Evolutionary conservation across 2,888 invertebrate genomes (phyloP).

Genomic region (Petrolisthes manimaculis): DNA sequence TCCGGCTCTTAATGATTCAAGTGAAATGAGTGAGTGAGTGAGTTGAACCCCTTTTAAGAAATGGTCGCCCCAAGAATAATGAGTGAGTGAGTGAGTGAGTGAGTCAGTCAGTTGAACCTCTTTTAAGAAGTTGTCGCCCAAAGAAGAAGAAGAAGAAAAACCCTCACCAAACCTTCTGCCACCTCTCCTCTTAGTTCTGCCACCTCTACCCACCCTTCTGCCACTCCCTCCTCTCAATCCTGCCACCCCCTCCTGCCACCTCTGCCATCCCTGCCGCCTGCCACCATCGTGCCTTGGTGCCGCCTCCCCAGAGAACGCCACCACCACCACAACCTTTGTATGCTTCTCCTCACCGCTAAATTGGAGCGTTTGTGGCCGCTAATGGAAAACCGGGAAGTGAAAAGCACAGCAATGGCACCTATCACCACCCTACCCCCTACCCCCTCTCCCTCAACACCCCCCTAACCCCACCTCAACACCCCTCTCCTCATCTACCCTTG

Average conservation of each 20-base stretch:
- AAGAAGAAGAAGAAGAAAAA: background rate
- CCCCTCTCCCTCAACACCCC: background rate
- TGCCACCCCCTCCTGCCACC: background rate
- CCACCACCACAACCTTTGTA: constrained; percentile 32
- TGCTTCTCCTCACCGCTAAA: constrained; percentile 45
- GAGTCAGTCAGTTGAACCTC: too few species aligned
- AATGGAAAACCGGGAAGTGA: constrained; percentile 54
- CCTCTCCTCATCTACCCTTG: too few species aligned
- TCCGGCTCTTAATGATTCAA: too few species aligned
- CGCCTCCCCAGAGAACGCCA: constrained; percentile 5
- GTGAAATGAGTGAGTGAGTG: too few species aligned
- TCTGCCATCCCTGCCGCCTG: background rate
- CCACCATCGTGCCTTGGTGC: background rate
- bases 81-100: too few species aligned
- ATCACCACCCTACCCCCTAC: background rate
- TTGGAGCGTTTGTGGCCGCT: constrained; percentile 57
- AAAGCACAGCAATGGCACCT: constrained; percentile 41
- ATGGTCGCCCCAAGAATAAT: too few species aligned
- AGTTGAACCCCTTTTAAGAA: too few species aligned
- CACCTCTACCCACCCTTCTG: background rate
- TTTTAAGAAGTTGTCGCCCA: too few species aligned
- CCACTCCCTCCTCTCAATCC: background rate
- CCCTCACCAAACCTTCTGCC: constrained; percentile 5
- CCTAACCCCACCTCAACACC: too few species aligned
- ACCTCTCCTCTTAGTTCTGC: background rate